Evolutionary conservation across 2,113 vertebrate genomes (phyloP).

Genomic region (Chionis minor): DNA sequence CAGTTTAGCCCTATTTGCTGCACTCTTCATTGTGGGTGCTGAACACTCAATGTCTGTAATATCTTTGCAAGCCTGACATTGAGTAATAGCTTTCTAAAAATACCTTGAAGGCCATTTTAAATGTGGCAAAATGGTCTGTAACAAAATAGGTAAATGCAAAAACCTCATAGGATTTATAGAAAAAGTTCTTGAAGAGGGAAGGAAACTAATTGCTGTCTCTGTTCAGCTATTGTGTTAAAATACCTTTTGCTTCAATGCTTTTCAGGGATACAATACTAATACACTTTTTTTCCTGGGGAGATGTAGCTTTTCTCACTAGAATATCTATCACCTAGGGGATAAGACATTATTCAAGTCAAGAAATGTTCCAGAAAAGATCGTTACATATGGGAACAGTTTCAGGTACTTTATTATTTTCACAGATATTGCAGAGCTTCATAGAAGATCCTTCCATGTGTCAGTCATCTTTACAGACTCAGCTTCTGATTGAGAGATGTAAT

Average conservation of each 20-base stretch:
- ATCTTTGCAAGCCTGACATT: neutral
- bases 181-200: neutral
- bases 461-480: neutral
- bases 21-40: neutral
- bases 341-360: neutral
- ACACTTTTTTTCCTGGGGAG: neutral
- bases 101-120: neutral
- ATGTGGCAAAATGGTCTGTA: neutral
- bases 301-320: neutral
- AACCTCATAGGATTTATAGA: neutral
- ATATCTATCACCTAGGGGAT: neutral
- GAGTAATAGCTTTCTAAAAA: constrained; percentile 27
- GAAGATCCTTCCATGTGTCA: neutral
- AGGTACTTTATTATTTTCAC: neutral
- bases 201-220: neutral
- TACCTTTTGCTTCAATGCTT: neutral
- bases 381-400: neutral
- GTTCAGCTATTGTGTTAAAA: neutral
- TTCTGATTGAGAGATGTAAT: neutral
- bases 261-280: neutral
- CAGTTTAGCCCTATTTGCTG: neutral
- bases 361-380: neutral
- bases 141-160: constrained; percentile 10
- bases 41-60: neutral
- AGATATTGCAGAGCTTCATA: neutral